Percentiles rank a stretch among this genome's conserved stretches.
Evolutionary conservation across 2,113 vertebrate species (phyloP).

Genomic region (Onychostoma macrolepis): DNA sequence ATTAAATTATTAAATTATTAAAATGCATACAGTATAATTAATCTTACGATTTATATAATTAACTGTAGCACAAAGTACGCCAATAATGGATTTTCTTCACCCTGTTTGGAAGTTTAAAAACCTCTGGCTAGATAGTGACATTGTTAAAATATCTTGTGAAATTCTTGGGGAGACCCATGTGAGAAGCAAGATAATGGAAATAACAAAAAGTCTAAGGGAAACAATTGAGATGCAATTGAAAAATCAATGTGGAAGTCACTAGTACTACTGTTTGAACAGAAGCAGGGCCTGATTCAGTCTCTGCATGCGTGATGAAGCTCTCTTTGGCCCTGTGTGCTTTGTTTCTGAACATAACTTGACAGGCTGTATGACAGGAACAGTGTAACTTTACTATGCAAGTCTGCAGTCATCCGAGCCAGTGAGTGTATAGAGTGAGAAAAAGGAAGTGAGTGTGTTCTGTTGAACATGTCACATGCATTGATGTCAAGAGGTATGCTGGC

Average conservation of each 20-base stretch:
- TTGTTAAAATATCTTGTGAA: too few relatives aligned
- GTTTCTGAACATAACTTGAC: conserved; percentile 46
- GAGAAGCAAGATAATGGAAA: not conserved
- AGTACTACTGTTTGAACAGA: not conserved
- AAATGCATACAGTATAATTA: too few relatives aligned
- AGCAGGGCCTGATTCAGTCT: not conserved
- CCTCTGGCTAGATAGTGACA: too few relatives aligned
- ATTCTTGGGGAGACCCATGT: too few relatives aligned
- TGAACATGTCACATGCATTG: conserved; percentile 42
- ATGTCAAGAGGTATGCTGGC: conserved; percentile 66
- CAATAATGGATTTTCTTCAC: too few relatives aligned
- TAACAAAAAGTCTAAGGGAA: not conserved
- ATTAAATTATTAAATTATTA: too few relatives aligned
- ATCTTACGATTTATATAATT: too few relatives aligned
- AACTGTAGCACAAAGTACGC: too few relatives aligned
- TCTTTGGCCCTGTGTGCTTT: conserved; percentile 56
- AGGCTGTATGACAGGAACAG: conserved; percentile 66
- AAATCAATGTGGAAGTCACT: not conserved
- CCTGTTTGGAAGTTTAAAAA: too few relatives aligned
- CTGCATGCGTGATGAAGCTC: conserved; percentile 47
- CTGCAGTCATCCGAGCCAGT: conserved; percentile 37
- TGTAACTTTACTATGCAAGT: conserved; percentile 59
- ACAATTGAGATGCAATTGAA: not conserved
- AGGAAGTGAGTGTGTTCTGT: conserved; percentile 30
- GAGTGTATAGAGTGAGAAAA: not conserved